Evolutionary conservation across 1,140 invertebrate species (phyloP), one percentile per base, ranked within the genome.

Genomic region (Sweltsa coloradensis): DNA sequence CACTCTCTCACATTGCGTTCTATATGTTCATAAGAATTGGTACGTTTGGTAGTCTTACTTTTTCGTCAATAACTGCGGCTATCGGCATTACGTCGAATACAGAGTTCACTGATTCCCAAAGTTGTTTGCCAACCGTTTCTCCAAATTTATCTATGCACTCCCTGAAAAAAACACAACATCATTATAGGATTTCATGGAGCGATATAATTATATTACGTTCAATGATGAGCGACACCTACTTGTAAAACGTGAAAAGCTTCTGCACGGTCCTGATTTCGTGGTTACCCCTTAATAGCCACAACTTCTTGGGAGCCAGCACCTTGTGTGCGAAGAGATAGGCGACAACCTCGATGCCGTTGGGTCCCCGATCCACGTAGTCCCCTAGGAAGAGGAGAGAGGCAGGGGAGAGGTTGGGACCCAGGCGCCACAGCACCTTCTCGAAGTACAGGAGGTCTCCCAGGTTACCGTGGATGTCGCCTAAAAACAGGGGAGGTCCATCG

Each of bases 71-170:
- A 13, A 79, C 70, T 7, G 81, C 82, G 13, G 80, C 79, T 27
- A 85, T 52, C 5, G 82, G 79, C 67, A 85, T 72, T 14, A 59
- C 65, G 64, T 86, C 82, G 64, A 85, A 85, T 16, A 73, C 78
- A 16, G 70, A 61, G 60, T 85, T 85, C 3, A 84, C 67, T 3
- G 73, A 69, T 49, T 77, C 74, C 79, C 81, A 85, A 24, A 85
- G 68, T 53, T 72, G 68, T 7, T 51, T 37, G 0, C 79, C 81
- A 21, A 75, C 57, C 24, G 60, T 60, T 13, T 77, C 71, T 1
- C 82, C 81, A 65, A 82, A 84, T 61, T 84, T 83, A 0, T 55
- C 58, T 11, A 71, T 45, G 55, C 82, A 85, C 55, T 76, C 73
- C 14, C 71, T 74, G 53, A 3, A 63, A 60, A 45, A 52, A 47